Conservation (phyloP, 2,113 vertebrate genomes). For the Channa argus region DNA sequence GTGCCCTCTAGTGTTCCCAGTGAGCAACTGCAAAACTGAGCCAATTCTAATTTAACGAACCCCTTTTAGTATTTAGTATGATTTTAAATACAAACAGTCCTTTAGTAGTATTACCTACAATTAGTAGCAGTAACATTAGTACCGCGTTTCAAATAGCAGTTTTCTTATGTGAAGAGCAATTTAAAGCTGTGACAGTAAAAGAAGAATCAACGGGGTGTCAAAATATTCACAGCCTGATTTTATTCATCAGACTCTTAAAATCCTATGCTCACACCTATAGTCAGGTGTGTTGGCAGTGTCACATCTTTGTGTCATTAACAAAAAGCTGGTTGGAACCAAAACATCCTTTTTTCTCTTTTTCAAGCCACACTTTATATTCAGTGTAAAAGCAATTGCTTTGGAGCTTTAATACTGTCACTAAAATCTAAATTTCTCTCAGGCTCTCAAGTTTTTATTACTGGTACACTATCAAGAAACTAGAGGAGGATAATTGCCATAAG, state of each 20-base stretch:
- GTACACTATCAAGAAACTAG: not conserved
- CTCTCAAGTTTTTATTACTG: no score
- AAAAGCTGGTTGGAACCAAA: not conserved
- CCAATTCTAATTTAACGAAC: not conserved
- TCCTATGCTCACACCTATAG: no score
- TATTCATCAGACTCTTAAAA: no score
- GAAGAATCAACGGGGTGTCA: not conserved
- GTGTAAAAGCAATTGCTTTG: not conserved
- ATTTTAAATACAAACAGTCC: no score
- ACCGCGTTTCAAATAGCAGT: not conserved
- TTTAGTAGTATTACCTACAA: not conserved
- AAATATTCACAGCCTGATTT: not conserved
- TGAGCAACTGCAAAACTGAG: not conserved
- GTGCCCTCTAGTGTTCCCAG: constrained; percentile 47
- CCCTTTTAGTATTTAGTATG: no score
- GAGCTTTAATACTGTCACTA: not conserved
- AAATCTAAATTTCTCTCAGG: no score
- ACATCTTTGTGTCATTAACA: not conserved
- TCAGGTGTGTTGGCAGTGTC: no score
- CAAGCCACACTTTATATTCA: not conserved
- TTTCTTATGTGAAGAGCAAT: not conserved
- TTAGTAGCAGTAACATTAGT: not conserved
- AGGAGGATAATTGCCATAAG: no score
- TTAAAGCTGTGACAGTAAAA: no score
- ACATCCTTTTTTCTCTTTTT: not conserved